A percentile compares a stretch with the other conserved stretches of the same genome.
Conservation (phyloP, 1,140 invertebrate genomes). For the Drosophila parvula region DNA sequence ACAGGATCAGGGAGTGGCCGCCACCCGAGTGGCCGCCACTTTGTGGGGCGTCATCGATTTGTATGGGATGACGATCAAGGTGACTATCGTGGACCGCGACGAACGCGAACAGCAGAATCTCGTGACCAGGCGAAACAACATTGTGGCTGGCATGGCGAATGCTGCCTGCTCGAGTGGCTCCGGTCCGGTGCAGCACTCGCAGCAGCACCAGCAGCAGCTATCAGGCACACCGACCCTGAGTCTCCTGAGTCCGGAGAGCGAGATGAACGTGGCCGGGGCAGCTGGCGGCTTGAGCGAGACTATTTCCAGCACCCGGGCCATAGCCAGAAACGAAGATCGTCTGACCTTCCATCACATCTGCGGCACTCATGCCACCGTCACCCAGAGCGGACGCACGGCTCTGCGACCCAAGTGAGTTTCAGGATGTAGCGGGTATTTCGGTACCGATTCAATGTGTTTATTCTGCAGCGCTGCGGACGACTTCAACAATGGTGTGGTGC, state of each 20-base stretch:
- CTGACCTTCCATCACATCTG: conserved; percentile 95
- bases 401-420: conserved; percentile 93
- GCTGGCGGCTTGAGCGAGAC: conserved; percentile 63
- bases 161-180: conserved; percentile 86
- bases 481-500: conserved; percentile 98
- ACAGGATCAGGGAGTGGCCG: conserved; percentile 95
- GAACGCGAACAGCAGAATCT: conserved; percentile 91
- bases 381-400: conserved; percentile 94
- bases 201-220: conserved; percentile 78
- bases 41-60: conserved; percentile 97
- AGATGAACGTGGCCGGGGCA: conserved; percentile 67
- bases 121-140: conserved; percentile 88
- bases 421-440: neutral
- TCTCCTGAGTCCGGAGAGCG: conserved; percentile 74
- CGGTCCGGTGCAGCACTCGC: conserved; percentile 86
- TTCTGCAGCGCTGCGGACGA: conserved; percentile 92
- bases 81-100: conserved; percentile 92
- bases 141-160: conserved; percentile 77
- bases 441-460: neutral
- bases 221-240: conserved; percentile 71
- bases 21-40: conserved; percentile 89
- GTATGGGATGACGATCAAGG: conserved; percentile 98
- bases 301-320: conserved; percentile 68
- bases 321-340: conserved; percentile 86
- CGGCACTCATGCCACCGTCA: conserved; percentile 95